These are phyloP conservation scores for Silurus meridionalis DNA, from an alignment of 2,113 vertebrate species.

Conservation along the genomic window DNA sequence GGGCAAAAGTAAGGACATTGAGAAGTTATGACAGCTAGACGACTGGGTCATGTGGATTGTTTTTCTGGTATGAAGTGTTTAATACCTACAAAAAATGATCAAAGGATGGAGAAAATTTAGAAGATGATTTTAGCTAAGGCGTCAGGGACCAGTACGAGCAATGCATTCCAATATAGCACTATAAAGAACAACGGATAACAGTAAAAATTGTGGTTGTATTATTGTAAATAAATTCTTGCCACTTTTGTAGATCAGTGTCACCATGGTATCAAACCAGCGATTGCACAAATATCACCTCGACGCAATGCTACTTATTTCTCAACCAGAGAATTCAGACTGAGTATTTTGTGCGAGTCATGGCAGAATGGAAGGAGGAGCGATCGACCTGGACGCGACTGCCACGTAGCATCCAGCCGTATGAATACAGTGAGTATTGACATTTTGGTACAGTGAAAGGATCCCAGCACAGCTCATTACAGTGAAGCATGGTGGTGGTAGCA, in stretches of 20 bases:
- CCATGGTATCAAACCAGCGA: constrained; percentile 24
- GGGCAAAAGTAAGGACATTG: too few relatives aligned
- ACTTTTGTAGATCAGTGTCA: neutral
- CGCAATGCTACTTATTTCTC: constrained; percentile 41
- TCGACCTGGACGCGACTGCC: constrained; percentile 4
- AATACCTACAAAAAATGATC: too few relatives aligned
- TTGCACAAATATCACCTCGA: constrained; percentile 28
- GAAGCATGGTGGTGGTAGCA: constrained; percentile 1
- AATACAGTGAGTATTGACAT: constrained; percentile 39
- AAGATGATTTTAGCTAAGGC: neutral
- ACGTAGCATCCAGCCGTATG: constrained; percentile 50
- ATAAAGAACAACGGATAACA: neutral
- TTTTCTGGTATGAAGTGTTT: too few relatives aligned
- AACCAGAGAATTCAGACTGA: constrained; percentile 7
- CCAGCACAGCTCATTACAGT: neutral
- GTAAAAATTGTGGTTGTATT: neutral
- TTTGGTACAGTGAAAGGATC: neutral
- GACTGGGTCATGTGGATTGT: too few relatives aligned
- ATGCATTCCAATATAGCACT: neutral
- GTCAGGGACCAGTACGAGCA: neutral
- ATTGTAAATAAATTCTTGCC: neutral
- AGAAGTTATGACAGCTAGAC: too few relatives aligned
- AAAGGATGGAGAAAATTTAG: too few relatives aligned
- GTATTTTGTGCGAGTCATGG: constrained; percentile 48
- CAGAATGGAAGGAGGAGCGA: neutral